A percentile compares a stretch with the other conserved stretches of the same genome.
Conservation (phyloP, 2,888 invertebrate genomes). For the Agrotis ipsilon region DNA sequence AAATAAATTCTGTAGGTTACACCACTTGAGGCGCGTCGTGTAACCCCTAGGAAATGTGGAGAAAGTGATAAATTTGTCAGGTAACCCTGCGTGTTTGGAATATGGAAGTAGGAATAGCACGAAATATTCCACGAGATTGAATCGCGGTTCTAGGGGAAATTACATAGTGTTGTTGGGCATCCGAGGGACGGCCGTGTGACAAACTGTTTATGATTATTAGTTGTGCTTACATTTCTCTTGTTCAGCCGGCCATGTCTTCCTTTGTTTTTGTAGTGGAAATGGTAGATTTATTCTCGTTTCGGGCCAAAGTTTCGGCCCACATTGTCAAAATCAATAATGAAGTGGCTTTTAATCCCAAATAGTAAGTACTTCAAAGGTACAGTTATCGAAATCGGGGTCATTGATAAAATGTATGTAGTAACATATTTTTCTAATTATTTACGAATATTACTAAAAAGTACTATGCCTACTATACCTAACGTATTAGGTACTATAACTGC, state of each 20-base stretch:
- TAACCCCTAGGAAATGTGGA: conserved; percentile 72
- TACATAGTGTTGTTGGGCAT: conserved; percentile 63
- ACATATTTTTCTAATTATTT: too few species aligned
- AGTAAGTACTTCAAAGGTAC: too few species aligned
- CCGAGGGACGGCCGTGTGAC: conserved; percentile 50
- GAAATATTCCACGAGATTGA: conserved; percentile 86
- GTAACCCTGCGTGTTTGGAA: conserved; percentile 86
- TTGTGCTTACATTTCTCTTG: conserved; percentile 43
- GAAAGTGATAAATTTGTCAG: conserved; percentile 89
- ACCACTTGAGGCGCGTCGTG: conserved; percentile 45
- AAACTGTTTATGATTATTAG: conserved; percentile 64
- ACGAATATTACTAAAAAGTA: too few species aligned
- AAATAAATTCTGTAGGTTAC: conserved; percentile 52
- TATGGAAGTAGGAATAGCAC: conserved; percentile 81
- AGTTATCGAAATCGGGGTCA: too few species aligned
- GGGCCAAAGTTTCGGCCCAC: too few species aligned
- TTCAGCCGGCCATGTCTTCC: conserved; percentile 26
- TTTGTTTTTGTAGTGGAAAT: conserved; percentile 29
- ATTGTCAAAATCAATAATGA: too few species aligned
- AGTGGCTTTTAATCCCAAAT: too few species aligned
- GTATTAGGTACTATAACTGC: too few species aligned
- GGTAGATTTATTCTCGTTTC: too few species aligned
- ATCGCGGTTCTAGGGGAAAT: conserved; percentile 79
- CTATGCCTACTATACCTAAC: too few species aligned
- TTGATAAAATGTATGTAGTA: too few species aligned